phyloP scores from a whole-genome alignment of 1,140 invertebrate species.

The Dendroctonus ponderosae region DNA sequence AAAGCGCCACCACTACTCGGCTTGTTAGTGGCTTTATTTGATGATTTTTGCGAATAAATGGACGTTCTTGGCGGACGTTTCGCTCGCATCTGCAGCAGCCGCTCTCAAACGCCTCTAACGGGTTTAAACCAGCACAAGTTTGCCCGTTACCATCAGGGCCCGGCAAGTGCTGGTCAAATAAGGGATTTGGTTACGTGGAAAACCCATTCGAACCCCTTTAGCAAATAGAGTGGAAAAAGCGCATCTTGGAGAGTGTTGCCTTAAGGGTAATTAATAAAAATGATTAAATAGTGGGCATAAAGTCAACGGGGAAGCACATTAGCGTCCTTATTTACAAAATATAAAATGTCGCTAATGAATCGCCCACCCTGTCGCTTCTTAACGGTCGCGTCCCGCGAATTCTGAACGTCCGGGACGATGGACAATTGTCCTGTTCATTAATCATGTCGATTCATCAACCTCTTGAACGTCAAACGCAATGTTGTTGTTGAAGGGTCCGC shows the following conservation, averaged over 20 bases:
- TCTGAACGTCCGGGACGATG: conserved; percentile 32
- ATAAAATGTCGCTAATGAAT: conserved; percentile 49
- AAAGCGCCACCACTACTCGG: no score
- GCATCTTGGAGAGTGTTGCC: no score
- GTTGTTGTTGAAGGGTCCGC: conserved; percentile 43
- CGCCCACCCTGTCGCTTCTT: conserved; percentile 1
- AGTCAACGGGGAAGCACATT: background rate
- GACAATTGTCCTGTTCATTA: conserved; percentile 51
- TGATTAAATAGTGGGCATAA: conserved; percentile 20
- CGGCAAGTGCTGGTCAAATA: background rate
- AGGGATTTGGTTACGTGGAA: background rate
- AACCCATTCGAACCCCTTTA: no score
- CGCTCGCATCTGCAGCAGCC: no score
- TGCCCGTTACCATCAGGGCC: no score
- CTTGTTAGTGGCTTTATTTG: no score
- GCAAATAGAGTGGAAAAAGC: no score
- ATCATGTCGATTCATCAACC: conserved; percentile 48
- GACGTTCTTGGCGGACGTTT: no score
- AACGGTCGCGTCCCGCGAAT: background rate
- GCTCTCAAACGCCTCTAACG: no score
- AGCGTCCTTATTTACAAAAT: conserved; percentile 44
- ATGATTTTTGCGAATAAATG: no score
- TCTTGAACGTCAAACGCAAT: conserved; percentile 50
- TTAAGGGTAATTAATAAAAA: conserved; percentile 41
- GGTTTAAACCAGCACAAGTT: no score